Conservation (phyloP, 2,888 invertebrate species). For the Allolobophora icterica region DNA sequence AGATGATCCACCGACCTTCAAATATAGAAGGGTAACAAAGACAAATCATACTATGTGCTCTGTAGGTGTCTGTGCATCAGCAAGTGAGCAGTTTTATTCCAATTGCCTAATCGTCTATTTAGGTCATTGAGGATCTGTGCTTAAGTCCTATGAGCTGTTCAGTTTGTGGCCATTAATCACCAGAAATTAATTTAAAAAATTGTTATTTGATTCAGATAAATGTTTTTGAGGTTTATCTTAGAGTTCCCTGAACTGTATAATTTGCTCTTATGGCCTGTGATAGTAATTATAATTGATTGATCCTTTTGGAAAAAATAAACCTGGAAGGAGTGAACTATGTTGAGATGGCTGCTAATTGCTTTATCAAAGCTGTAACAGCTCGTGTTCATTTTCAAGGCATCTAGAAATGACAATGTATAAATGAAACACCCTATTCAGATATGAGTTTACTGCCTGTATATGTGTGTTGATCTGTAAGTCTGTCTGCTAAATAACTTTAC, state of each 20-base stretch:
- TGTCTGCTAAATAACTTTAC: too few species aligned
- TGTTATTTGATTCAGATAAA: not conserved
- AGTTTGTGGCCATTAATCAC: not conserved
- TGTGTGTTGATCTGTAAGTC: too few species aligned
- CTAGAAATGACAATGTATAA: too few species aligned
- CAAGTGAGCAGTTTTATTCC: not conserved
- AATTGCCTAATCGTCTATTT: not conserved
- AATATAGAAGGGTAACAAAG: not conserved
- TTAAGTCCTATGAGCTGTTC: not conserved
- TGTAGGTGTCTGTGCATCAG: not conserved
- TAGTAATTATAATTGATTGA: too few species aligned
- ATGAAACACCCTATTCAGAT: not conserved
- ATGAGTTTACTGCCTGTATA: not conserved
- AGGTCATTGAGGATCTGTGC: not conserved
- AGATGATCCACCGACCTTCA: not conserved
- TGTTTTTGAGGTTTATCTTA: not conserved
- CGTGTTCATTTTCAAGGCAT: too few species aligned
- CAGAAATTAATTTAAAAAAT: not conserved
- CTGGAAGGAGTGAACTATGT: too few species aligned
- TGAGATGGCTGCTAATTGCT: too few species aligned
- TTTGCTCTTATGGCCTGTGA: too few species aligned
- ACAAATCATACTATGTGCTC: not conserved
- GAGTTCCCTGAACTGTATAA: too few species aligned
- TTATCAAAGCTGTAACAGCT: too few species aligned
- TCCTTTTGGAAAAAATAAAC: too few species aligned